A percentile compares a stretch with the other conserved stretches of the same genome.
Conservation (phyloP, 2,888 invertebrate species). For the Abscondita cerata region DNA sequence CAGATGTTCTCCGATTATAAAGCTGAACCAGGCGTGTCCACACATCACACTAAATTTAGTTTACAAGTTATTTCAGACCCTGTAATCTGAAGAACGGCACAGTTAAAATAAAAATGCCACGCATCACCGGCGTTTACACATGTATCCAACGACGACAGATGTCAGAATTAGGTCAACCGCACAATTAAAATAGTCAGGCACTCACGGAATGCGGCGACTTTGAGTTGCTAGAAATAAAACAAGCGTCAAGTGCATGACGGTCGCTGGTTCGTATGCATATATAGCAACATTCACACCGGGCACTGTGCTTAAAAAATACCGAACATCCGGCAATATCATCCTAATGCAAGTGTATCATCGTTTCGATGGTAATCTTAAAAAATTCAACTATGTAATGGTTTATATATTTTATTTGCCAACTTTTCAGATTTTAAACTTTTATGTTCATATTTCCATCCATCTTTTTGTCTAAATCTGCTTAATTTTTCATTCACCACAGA, state of each 20-base stretch:
- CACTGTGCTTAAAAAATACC: conserved; percentile 29
- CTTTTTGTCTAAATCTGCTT: conserved; percentile 6
- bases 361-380: conserved; percentile 12
- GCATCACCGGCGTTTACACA: conserved; percentile 46
- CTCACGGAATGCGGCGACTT: conserved; percentile 45
- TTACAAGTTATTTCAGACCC: conserved; percentile 49
- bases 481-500: conserved; percentile 1
- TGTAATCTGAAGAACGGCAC: conserved; percentile 52
- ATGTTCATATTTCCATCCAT: conserved; percentile 3
- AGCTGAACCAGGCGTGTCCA: conserved; percentile 51
- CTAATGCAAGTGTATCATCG: conserved; percentile 17
- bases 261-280: conserved; percentile 35
- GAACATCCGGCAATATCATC: conserved; percentile 34
- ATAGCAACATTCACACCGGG: conserved; percentile 33
- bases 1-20: conserved; percentile 46
- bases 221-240: conserved; percentile 47
- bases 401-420: not conserved
- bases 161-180: conserved; percentile 57
- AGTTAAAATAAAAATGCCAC: conserved; percentile 44
- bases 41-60: conserved; percentile 53
- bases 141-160: conserved; percentile 53
- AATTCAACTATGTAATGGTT: conserved; percentile 13
- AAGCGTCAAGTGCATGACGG: conserved; percentile 48
- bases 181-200: conserved; percentile 53
- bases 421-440: conserved; percentile 8